Percentiles rank a stretch among this genome's conserved stretches.
Conservation (phyloP, 92 coral and sea anemone genomes). For the Porites cylindrica region DNA sequence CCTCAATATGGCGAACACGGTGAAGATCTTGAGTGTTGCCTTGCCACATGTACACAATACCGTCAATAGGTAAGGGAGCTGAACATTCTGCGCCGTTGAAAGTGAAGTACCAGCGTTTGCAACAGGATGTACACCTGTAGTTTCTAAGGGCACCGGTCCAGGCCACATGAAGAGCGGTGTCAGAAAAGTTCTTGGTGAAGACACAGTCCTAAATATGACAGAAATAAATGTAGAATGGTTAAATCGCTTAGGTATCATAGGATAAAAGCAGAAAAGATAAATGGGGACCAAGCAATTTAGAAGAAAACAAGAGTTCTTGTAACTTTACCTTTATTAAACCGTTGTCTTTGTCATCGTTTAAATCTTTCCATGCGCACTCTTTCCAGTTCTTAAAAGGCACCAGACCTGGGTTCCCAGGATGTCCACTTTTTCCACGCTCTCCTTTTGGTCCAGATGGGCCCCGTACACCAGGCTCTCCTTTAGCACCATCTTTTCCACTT, state of each 20-base stretch:
- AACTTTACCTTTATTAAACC: slow-evolving; percentile 19
- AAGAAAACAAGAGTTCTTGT: no score
- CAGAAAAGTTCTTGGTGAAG: slow-evolving; percentile 17
- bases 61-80: slow-evolving; percentile 49
- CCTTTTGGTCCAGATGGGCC: background rate
- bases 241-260: no score
- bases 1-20: slow-evolving; percentile 58
- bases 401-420: background rate
- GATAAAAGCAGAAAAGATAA: no score
- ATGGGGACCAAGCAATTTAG: no score
- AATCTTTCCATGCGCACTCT: slow-evolving; percentile 16
- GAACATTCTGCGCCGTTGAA: slow-evolving; percentile 61
- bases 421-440: background rate
- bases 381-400: slow-evolving; percentile 24
- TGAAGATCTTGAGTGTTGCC: slow-evolving; percentile 5
- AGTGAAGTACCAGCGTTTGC: slow-evolving; percentile 61
- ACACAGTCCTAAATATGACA: slow-evolving; percentile 11
- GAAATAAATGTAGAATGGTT: no score
- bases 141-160: slow-evolving; percentile 1
- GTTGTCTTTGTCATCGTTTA: background rate
- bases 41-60: slow-evolving; percentile 29
- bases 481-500: slow-evolving; percentile 1
- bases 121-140: background rate
- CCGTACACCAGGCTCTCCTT: slow-evolving; percentile 17
- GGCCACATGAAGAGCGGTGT: slow-evolving; percentile 26